Conservation (phyloP, 1,140 invertebrate species). For the Zaprionus lachaisei region DNA sequence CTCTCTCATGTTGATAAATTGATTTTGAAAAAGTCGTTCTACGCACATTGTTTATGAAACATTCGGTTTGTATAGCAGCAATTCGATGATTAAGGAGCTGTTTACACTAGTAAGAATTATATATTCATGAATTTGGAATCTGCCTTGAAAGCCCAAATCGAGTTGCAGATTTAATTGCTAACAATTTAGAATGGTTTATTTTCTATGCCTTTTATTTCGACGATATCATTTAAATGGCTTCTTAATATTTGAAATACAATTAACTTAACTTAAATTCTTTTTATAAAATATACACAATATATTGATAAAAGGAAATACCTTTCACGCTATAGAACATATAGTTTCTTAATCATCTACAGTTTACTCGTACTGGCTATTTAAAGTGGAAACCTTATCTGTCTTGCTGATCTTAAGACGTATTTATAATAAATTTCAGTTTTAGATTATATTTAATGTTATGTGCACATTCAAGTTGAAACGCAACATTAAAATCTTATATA, state of each 20-base stretch:
- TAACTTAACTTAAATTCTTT: no score
- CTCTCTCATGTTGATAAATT: slow-evolving; percentile 12
- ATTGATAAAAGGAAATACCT: no score
- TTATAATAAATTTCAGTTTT: not conserved
- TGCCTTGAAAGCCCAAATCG: not conserved
- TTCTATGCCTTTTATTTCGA: not conserved
- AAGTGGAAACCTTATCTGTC: no score
- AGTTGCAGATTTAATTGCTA: not conserved
- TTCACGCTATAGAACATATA: no score
- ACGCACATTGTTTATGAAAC: slow-evolving; percentile 34
- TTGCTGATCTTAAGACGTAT: no score
- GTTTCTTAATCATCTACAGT: no score
- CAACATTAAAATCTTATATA: not conserved
- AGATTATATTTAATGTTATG: not conserved
- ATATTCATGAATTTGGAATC: not conserved
- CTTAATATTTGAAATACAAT: not conserved
- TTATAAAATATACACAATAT: no score
- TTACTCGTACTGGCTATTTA: no score
- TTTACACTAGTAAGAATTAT: not conserved
- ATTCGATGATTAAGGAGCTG: not conserved
- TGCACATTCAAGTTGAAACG: not conserved
- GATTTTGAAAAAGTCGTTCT: slow-evolving; percentile 17
- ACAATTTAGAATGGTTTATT: not conserved
- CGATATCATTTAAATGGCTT: not conserved
- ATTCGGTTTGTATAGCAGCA: slow-evolving; percentile 19